Conservation (phyloP, 2,888 invertebrate genomes). For the Mythimna ferrago region DNA sequence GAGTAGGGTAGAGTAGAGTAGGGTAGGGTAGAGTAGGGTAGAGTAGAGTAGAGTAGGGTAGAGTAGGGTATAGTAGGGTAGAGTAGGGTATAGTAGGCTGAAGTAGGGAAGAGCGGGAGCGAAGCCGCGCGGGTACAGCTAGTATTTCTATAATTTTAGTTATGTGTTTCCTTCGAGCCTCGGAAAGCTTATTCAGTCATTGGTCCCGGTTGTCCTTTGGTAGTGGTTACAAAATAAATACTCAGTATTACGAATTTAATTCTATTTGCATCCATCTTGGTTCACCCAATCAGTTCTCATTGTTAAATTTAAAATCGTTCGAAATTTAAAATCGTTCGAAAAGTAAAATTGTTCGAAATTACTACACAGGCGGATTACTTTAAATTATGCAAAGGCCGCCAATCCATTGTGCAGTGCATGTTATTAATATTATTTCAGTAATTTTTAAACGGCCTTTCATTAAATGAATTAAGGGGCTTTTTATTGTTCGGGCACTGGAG, state of each 20-base stretch:
- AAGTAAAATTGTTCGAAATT: slow-evolving; percentile 50
- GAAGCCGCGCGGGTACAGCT: no score
- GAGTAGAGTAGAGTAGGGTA: no score
- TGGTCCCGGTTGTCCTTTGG: no score
- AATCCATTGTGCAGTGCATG: slow-evolving; percentile 42
- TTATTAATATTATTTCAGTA: slow-evolving; percentile 57
- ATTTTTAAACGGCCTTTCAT: slow-evolving; percentile 34
- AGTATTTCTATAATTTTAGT: no score
- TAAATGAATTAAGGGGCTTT: slow-evolving; percentile 19
- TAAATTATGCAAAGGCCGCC: slow-evolving; percentile 55
- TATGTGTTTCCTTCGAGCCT: no score
- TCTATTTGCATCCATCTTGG: slow-evolving; percentile 33
- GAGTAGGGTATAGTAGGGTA: no score
- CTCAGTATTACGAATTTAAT: slow-evolving; percentile 6
- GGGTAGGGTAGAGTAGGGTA: no score
- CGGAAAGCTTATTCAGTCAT: no score
- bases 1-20: no score
- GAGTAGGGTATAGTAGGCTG: no score
- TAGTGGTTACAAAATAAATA: slow-evolving; percentile 8
- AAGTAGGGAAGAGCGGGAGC: no score
- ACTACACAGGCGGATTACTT: slow-evolving; percentile 36
- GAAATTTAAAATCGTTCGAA: slow-evolving; percentile 15
- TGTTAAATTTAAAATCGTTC: slow-evolving; percentile 11
- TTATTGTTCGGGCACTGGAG: slow-evolving; percentile 29
- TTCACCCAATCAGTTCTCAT: slow-evolving; percentile 30